A percentile compares a stretch with the other conserved stretches of the same genome.
phyloP scores from a whole-genome alignment of 2,113 vertebrate genomes.

The Myanophis thanlyinensis region DNA sequence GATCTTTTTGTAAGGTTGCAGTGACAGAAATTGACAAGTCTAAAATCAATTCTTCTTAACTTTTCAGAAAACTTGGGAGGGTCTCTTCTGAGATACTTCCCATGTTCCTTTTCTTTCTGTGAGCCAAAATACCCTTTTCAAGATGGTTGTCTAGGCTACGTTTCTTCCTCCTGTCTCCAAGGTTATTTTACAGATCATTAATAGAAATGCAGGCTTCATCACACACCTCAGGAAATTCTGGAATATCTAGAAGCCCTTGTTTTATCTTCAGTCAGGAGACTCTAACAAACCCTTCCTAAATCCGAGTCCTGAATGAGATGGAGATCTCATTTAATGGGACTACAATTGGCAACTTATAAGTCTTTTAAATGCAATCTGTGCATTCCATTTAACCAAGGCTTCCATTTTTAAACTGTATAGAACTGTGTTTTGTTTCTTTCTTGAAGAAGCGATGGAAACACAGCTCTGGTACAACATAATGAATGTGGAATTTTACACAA shows the following conservation, averaged over 20 bases:
- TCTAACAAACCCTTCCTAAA: neutral
- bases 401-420: neutral
- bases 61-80: neutral
- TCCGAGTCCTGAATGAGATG: neutral
- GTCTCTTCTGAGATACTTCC: neutral
- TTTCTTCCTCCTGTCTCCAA: neutral
- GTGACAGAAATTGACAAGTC: neutral
- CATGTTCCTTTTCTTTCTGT: neutral
- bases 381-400: neutral
- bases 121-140: neutral
- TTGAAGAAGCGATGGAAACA: neutral
- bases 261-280: neutral
- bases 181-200: neutral
- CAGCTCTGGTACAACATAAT: neutral
- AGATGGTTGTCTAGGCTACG: neutral
- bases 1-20: neutral
- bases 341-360: neutral
- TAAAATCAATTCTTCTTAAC: neutral
- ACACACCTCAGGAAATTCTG: neutral
- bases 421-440: neutral
- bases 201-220: neutral
- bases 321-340: neutral
- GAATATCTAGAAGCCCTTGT: neutral
- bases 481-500: constrained; percentile 11
- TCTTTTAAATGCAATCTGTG: neutral